phyloP scores from a whole-genome alignment of 1,140 invertebrate genomes.

The Drosophila novamexicana region DNA sequence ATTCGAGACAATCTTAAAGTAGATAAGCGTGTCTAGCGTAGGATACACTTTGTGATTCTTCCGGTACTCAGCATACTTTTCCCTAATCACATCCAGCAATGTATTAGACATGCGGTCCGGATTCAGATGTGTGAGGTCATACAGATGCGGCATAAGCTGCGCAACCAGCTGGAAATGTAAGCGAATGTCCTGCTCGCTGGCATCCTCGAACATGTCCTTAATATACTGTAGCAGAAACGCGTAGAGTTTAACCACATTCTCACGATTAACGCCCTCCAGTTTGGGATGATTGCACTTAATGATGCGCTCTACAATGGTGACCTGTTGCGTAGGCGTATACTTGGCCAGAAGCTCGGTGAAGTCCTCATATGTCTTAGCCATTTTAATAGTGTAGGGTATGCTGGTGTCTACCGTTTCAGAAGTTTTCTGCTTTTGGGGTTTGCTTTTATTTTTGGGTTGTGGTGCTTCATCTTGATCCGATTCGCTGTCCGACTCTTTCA shows the following conservation, averaged over 20 bases:
- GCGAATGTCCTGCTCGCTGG: conserved; percentile 84
- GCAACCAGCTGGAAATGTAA: conserved; percentile 87
- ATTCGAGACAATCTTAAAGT: conserved; percentile 91
- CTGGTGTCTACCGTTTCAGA: conserved; percentile 85
- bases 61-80: conserved; percentile 89
- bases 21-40: conserved; percentile 89
- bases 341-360: conserved; percentile 88
- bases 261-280: conserved; percentile 90
- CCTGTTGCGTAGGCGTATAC: conserved; percentile 88
- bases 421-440: conserved; percentile 42
- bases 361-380: conserved; percentile 88
- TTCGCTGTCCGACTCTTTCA: conserved; percentile 83
- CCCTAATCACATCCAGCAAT: conserved; percentile 89
- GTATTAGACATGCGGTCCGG: conserved; percentile 88
- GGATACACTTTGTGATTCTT: conserved; percentile 88
- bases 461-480: conserved; percentile 37
- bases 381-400: conserved; percentile 89
- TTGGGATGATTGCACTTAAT: conserved; percentile 94
- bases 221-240: conserved; percentile 90
- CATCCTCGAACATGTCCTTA: conserved; percentile 87
- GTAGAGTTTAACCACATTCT: conserved; percentile 90
- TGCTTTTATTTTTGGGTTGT: conserved; percentile 44
- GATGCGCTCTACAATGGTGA: conserved; percentile 91
- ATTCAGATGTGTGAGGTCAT: conserved; percentile 90
- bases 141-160: conserved; percentile 89